A percentile compares a stretch with the other conserved stretches of the same genome.
phyloP scores from a whole-genome alignment of 2,888 invertebrate species.

The Pristionchus fissidentatus region DNA sequence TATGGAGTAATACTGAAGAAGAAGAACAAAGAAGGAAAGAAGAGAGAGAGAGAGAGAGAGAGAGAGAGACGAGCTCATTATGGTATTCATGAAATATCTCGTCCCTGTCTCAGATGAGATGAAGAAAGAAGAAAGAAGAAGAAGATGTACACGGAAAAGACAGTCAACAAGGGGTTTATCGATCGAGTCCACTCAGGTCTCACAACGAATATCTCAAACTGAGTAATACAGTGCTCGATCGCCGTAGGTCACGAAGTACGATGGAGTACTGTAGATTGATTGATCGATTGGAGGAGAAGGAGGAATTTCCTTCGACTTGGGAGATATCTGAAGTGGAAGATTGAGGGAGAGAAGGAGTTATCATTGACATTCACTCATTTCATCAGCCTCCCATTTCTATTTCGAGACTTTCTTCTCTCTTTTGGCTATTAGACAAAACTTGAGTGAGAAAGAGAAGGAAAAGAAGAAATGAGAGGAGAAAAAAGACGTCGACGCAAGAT shows the following conservation, averaged over 20 bases:
- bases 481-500: too few species aligned
- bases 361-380: not conserved
- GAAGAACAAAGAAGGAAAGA: slow-evolving; percentile 21
- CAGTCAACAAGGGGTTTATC: not conserved
- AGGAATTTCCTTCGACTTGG: not conserved
- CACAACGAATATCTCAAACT: not conserved
- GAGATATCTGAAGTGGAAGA: not conserved
- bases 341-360: too few species aligned
- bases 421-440: not conserved
- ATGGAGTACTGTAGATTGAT: not conserved
- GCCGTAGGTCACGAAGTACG: not conserved
- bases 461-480: too few species aligned
- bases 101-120: not conserved
- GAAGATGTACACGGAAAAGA: not conserved
- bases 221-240: not conserved
- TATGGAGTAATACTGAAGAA: not conserved
- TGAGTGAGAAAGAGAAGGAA: not conserved
- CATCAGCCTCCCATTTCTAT: not conserved
- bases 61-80: not conserved
- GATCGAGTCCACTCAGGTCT: not conserved
- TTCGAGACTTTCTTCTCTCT: not conserved
- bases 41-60: not conserved
- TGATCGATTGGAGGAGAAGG: too few species aligned
- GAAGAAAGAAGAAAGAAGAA: not conserved
- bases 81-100: slow-evolving; percentile 11